A percentile compares a stretch with the other conserved stretches of the same genome.
Evolutionary conservation across 2,888 invertebrate genomes (phyloP).

Genomic region (Empis stercorea): DNA sequence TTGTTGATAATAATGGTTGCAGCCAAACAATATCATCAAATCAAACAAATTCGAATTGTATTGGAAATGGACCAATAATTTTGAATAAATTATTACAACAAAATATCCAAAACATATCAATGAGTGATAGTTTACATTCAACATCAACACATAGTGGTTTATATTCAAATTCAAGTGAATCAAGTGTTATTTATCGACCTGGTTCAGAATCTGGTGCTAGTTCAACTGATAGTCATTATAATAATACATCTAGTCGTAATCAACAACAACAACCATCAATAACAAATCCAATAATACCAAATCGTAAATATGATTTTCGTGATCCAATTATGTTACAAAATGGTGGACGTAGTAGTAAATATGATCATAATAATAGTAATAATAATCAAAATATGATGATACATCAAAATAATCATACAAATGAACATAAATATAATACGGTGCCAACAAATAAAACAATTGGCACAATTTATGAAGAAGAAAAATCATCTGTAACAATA

Average conservation of each 20-base stretch:
- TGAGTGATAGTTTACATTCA: conserved; percentile 54
- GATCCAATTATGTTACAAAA: conserved; percentile 8
- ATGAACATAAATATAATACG: conserved; percentile 33
- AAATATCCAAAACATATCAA: conserved; percentile 40
- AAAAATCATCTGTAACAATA: conserved; percentile 29
- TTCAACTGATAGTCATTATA: conserved; percentile 29
- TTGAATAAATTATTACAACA: conserved; percentile 32
- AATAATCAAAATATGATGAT: conserved; percentile 1
- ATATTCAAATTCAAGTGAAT: conserved; percentile 58
- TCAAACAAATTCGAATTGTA: conserved; percentile 15
- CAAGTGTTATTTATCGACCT: conserved; percentile 59
- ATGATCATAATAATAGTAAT: too few species aligned
- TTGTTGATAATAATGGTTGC: conserved; percentile 3
- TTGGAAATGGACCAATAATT: conserved; percentile 18
- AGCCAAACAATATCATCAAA: conserved; percentile 11
- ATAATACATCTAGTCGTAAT: conserved; percentile 20
- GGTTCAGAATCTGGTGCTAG: conserved; percentile 55
- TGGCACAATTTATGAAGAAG: conserved; percentile 35
- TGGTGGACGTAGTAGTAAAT: not conserved
- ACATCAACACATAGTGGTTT: conserved; percentile 42
- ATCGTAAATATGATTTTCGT: conserved; percentile 13
- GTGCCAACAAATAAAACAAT: conserved; percentile 33
- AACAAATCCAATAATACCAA: conserved; percentile 2
- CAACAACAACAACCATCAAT: conserved; percentile 10
- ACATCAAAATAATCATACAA: conserved; percentile 26